Base-by-base conservation (phyloP, 2,797 vertebrate genomes). In the Triplophysa yarkandensis region DNA sequence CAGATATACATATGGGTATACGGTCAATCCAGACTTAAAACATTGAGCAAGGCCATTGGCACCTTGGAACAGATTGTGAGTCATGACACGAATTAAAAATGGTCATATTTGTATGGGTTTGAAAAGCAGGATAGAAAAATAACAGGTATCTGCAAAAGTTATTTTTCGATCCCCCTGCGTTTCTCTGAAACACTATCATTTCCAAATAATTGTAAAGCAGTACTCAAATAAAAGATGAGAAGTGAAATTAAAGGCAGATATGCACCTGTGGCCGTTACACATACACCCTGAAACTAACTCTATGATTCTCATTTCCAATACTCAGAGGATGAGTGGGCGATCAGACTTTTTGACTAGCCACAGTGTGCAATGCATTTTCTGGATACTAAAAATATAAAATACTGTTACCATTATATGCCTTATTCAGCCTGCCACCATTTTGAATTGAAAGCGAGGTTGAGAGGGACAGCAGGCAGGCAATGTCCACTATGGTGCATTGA, bases 1-100 rank as follows among this genome's bases (percentile, higher is more conserved):
- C 66, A 82, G 76, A 83, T 76, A 77, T 74, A 43, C 41, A 63
- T 83, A 84, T 83, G 83, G 82, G 81, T 84, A 86, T 86, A 83
- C 83, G 80, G 85, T 80, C 78, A 74, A 65, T 68, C 43, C 60
- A 57, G 55, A 54, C 68, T 28, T 67, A 34, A 67, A 69, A 23
- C 39, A 73, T 60, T 43, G 54, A 81, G 54, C 58, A 71, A 68
- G 55, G 63, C 68, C 28, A 60, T 62, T 62, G 70, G 74, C 78
- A 81, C 67, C 62, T 65, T 57, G 11, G 43, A 66, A 77, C 64
- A 67, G 71, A 6, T 46, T 54, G 58, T 44, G 41, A 69, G 16
- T 55, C 28, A 30, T 63, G 23, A 46, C 25, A 39, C 19, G 44
- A 27, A 30, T 19, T 27, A 25, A 67, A 67, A 55, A 2, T 41